Evolutionary conservation across 2,797 vertebrate genomes (phyloP), one percentile per base, ranked within the genome.

Genomic region (Orientallactaga sibirica): DNA sequence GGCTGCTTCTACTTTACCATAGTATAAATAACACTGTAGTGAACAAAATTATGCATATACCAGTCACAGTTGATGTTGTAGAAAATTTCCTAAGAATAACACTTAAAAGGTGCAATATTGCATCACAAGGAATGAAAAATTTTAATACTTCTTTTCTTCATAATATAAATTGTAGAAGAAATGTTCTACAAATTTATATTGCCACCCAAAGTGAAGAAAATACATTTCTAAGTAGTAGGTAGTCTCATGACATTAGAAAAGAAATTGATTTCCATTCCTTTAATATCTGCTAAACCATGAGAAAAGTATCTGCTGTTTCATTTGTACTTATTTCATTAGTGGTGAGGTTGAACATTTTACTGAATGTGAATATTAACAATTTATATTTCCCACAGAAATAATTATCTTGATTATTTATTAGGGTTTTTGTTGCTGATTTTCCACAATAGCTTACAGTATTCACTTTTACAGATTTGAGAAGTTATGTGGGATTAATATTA

Each of bases 211-310:
- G n/a, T 68, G 20, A 3, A 33, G 14, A 43, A 83, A 81, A 71
- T 71, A 58, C 4, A 8, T 12, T 89, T 81, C 76, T 19, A 80
- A 67, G 73, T 2, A 83, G 16, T 73, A 67, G 29, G 41, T 91
- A 93, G 22, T 80, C 68, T 94, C 24, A 62, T 68, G 83, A 90
- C 14, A 78, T 74, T 93, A 37, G 79, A 41, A 89, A 85, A 80
- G 43, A 73, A 37, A 71, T 58, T 85, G 74, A 15, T 81, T 81
- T 86, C 76, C 10, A 41, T 82, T 58, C 29, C 86, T 78, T 90
- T 82, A n/a, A 22, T 82, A 76, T 78, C 74, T 74, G 48, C 37
- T 93, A 61, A 78, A 93, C 67, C 78, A 7, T 73, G 73, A 62
- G 5, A 79, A 70, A 86, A 71, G 3, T 11, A 90, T 61, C 18